A percentile compares a stretch with the other conserved stretches of the same genome.
Evolutionary conservation across 1,140 invertebrate species (phyloP).

Genomic region (Belonocnema kinseyi): DNA sequence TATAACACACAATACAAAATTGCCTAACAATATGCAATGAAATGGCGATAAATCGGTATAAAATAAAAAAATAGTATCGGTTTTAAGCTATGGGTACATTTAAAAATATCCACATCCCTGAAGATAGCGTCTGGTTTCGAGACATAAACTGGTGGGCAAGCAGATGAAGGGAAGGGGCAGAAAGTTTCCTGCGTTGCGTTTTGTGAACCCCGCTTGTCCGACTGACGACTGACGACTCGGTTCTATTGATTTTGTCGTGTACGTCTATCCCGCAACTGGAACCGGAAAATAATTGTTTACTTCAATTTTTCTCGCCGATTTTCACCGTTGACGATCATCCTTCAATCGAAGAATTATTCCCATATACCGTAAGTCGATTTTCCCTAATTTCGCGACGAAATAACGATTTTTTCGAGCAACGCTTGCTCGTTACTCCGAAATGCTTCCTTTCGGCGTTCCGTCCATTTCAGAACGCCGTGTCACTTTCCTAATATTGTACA

Average conservation of each 20-base stretch:
- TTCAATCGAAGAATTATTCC: slow-evolving; percentile 3
- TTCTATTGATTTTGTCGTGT: slow-evolving; percentile 16
- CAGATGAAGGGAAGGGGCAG: not conserved
- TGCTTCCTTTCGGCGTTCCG: not conserved
- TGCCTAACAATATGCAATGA: too few species aligned
- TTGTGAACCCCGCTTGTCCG: slow-evolving; percentile 24
- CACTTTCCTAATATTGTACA: slow-evolving; percentile 16
- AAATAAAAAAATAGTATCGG: too few species aligned
- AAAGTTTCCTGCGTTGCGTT: slow-evolving; percentile 6
- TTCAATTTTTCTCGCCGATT: not conserved
- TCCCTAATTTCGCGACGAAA: slow-evolving; percentile 15
- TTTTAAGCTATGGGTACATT: too few species aligned
- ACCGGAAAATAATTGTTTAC: slow-evolving; percentile 18
- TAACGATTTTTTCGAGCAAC: not conserved
- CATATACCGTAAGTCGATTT: slow-evolving; percentile 23
- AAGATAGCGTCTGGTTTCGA: not conserved
- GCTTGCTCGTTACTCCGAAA: slow-evolving; percentile 10
- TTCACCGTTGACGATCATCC: slow-evolving; percentile 9
- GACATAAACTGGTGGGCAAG: not conserved
- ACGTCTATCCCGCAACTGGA: not conserved
- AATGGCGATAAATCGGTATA: too few species aligned
- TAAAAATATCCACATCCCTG: not conserved
- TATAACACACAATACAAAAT: too few species aligned
- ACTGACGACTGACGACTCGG: too few species aligned
- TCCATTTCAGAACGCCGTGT: slow-evolving; percentile 27